Evolutionary conservation across 2,797 vertebrate genomes (phyloP), one percentile per base, ranked within the genome.

Genomic region (Oryzias dopingdopingensis): DNA sequence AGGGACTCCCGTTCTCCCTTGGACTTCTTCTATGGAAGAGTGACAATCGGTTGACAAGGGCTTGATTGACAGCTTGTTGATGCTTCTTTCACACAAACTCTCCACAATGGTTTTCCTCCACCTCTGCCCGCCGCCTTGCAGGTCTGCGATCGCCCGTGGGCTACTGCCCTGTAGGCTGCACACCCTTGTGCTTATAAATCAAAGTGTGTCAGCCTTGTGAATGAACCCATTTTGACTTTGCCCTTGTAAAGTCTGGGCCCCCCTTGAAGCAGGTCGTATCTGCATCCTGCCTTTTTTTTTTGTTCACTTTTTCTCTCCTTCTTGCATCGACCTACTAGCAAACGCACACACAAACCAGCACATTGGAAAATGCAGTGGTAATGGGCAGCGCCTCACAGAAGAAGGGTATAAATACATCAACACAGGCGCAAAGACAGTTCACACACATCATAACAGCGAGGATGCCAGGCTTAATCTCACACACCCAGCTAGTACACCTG

Each of bases 401-500:
- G 77, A 72, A 74, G 74, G 66, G 68, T 81, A 85, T 88, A 88
- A 89, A 89, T 89, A 87, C 80, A 86, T 88, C 86, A 85, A 74
- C 77, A 72, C 73, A 66, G 69, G 56, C 51, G 42, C 53, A 67
- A 42, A 78, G 63, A 73, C 66, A 63, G 59, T 79, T 72, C 76
- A 66, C 67, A 82, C 77, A 59, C 67, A 80, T 78, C 57, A 62
- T 43, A 83, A 67, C 65, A 44, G 77, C 77, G 83, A 86, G 79
- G 81, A 85, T 86, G 85, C 15, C 46, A 65, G 86, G 87, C 84
- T 79, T 90, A 91, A 90, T 91, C 89, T 91, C 85, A 85, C 87
- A 90, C 83, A 90, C 89, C 91, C 88, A 86, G 85, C 80, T 56
- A 62, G 81, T 80, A 86, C 89, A 92, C 90, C 90, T 92, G 91